A percentile compares a stretch with the other conserved stretches of the same genome.
These are phyloP conservation scores for Carcharodon carcharias DNA, from an alignment of 2,797 vertebrate species.

Conservation along the genomic window DNA sequence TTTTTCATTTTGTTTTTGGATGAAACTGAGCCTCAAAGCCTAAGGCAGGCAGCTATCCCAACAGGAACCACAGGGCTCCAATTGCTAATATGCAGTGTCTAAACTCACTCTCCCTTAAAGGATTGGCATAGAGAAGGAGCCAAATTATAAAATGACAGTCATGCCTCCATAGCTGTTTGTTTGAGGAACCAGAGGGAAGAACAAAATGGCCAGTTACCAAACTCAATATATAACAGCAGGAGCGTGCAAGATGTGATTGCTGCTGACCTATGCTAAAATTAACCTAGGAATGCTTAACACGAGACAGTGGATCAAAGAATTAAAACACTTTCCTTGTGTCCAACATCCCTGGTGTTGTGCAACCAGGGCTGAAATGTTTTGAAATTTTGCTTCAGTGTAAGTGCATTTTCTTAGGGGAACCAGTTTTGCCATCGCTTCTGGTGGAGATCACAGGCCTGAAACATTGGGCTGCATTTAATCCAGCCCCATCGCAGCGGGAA, in stretches of 20 bases:
- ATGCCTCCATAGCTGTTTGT: neutral
- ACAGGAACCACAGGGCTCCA: neutral
- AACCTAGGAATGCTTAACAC: neutral
- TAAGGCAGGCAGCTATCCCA: neutral
- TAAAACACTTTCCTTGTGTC: neutral
- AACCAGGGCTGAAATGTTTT: neutral
- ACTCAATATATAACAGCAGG: too few species aligned
- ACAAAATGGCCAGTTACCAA: neutral
- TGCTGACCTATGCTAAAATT: neutral
- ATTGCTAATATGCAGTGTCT: neutral
- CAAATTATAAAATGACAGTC: neutral
- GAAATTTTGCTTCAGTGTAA: neutral
- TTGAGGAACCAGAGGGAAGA: neutral
- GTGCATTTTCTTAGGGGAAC: neutral
- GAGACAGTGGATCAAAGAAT: neutral
- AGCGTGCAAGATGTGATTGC: neutral
- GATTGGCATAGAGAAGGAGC: neutral
- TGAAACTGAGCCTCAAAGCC: neutral
- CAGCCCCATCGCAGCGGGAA: too few species aligned
- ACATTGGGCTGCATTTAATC: too few species aligned
- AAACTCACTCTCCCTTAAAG: neutral
- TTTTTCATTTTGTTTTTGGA: neutral
- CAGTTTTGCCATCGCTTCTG: neutral
- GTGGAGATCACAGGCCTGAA: too few species aligned
- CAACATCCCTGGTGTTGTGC: neutral